phyloP scores from a whole-genome alignment of 2,797 vertebrate genomes.

The Octomys mimax region DNA sequence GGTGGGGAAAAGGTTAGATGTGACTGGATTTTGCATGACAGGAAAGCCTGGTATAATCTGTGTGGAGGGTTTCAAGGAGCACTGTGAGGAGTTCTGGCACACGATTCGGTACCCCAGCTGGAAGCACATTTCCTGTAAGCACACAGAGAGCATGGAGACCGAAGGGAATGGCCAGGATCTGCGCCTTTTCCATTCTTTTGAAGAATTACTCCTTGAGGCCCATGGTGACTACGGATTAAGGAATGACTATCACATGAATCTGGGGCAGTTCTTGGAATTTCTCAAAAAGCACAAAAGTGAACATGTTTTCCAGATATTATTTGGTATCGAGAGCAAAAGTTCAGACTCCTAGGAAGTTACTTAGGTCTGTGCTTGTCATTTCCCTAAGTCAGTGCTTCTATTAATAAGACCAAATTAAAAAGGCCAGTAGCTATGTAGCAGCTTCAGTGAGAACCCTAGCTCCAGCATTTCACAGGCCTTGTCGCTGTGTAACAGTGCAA shows the following conservation, averaged over 20 bases:
- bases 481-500: background rate
- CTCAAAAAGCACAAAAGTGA: slow-evolving; percentile 89
- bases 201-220: slow-evolving; percentile 90
- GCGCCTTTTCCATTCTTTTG: slow-evolving; percentile 87
- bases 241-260: slow-evolving; percentile 91
- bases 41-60: slow-evolving; percentile 92
- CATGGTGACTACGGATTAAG: slow-evolving; percentile 90
- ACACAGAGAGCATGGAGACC: slow-evolving; percentile 84
- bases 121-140: slow-evolving; percentile 92
- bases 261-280: slow-evolving; percentile 90
- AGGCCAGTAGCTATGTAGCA: background rate
- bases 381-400: slow-evolving; percentile 41
- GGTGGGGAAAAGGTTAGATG: slow-evolving; percentile 87
- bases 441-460: background rate
- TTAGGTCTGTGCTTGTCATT: background rate
- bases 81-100: slow-evolving; percentile 91
- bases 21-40: slow-evolving; percentile 91
- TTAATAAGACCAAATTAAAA: slow-evolving; percentile 66
- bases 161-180: slow-evolving; percentile 80
- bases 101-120: slow-evolving; percentile 89
- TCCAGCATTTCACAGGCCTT: slow-evolving; percentile 40
- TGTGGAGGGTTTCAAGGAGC: slow-evolving; percentile 87
- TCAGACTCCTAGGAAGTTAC: slow-evolving; percentile 79
- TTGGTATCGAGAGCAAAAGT: slow-evolving; percentile 89
- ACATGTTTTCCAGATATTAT: slow-evolving; percentile 90